Evolutionary conservation across 2,797 vertebrate species (phyloP).

Genomic region (Scomberomorus guttatus): DNA sequence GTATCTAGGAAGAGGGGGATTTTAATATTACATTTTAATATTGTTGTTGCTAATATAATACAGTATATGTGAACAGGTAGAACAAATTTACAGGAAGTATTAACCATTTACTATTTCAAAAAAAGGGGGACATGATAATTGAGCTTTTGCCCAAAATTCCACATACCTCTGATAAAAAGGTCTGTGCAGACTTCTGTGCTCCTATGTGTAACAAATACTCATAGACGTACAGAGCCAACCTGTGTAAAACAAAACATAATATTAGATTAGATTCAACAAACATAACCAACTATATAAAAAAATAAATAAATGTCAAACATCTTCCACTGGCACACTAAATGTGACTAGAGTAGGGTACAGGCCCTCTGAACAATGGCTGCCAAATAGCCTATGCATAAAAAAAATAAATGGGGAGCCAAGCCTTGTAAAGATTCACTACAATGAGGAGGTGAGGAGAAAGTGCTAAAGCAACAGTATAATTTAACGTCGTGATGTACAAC

Average conservation of each 20-base stretch:
- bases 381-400: conserved; percentile 74
- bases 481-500: conserved; percentile 16
- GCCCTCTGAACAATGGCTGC: conserved; percentile 83
- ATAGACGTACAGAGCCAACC: conserved; percentile 97
- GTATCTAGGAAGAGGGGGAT: conserved; percentile 86
- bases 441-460: conserved; percentile 38
- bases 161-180: conserved; percentile 97
- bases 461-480: conserved; percentile 26
- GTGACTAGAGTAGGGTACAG: conserved; percentile 68
- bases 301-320: conserved; percentile 14
- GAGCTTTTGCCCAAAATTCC: conserved; percentile 30
- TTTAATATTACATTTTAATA: neutral
- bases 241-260: conserved; percentile 59
- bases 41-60: neutral
- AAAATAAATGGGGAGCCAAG: conserved; percentile 65
- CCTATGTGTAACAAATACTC: conserved; percentile 99
- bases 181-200: conserved; percentile 99
- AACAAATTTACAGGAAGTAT: neutral
- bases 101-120: neutral
- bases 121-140: neutral
- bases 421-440: conserved; percentile 44
- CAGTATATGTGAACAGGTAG: neutral
- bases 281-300: neutral
- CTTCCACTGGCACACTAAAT: conserved; percentile 39
- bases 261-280: conserved; percentile 7